Evolutionary conservation across 1,140 invertebrate species (phyloP).

Genomic region (Conus betulinus): DNA sequence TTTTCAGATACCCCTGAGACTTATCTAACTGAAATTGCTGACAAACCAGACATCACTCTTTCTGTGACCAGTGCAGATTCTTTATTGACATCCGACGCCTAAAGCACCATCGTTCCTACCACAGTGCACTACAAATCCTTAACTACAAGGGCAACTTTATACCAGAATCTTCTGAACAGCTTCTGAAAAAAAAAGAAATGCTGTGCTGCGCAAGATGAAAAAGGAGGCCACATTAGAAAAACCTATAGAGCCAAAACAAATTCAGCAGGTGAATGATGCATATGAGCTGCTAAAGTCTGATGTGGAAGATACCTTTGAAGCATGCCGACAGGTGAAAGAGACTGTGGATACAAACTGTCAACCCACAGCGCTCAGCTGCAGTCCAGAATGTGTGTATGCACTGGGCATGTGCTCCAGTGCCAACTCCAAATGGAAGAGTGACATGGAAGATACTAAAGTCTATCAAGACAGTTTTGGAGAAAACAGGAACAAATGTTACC

Average conservation of each 20-base stretch:
- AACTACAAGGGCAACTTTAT: slow-evolving; percentile 50
- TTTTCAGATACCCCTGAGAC: slow-evolving; percentile 70
- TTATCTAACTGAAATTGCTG: slow-evolving; percentile 56
- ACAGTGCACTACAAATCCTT: slow-evolving; percentile 60
- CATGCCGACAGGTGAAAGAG: slow-evolving; percentile 50
- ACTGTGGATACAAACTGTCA: slow-evolving; percentile 56
- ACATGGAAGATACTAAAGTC: slow-evolving; percentile 71
- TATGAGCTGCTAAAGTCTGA: slow-evolving; percentile 71
- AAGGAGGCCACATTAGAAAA: slow-evolving; percentile 46
- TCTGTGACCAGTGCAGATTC: slow-evolving; percentile 65
- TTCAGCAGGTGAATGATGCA: slow-evolving; percentile 69
- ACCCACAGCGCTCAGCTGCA: slow-evolving; percentile 64
- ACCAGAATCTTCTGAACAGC: slow-evolving; percentile 48
- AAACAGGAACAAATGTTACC: slow-evolving; percentile 70
- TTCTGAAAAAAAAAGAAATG: slow-evolving; percentile 62
- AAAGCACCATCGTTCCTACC: slow-evolving; percentile 64
- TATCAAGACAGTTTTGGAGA: slow-evolving; percentile 74
- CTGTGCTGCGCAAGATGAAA: slow-evolving; percentile 59
- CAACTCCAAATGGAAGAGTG: slow-evolving; percentile 69
- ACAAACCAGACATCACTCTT: slow-evolving; percentile 65
- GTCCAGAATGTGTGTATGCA: slow-evolving; percentile 63
- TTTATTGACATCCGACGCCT: slow-evolving; percentile 60
- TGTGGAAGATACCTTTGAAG: slow-evolving; percentile 59
- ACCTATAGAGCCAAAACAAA: slow-evolving; percentile 54
- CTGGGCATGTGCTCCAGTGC: slow-evolving; percentile 67